Percentiles rank a stretch among this genome's conserved stretches.
These are phyloP conservation scores for Tupaia chinensis DNA, from an alignment of 2,113 vertebrate genomes.

Conservation along the genomic window DNA sequence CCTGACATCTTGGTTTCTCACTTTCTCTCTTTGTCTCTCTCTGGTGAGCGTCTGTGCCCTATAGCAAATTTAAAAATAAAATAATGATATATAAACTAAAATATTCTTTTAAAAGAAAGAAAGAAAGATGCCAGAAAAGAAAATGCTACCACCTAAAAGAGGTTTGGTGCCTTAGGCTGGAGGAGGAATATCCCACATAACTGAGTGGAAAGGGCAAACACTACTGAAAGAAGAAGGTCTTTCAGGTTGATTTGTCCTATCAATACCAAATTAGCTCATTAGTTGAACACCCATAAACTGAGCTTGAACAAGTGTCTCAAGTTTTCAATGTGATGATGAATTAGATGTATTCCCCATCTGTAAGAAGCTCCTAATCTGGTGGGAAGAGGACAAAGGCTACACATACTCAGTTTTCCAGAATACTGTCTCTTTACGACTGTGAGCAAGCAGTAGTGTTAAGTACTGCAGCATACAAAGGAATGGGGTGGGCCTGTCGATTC, in stretches of 20 bases:
- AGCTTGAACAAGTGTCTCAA: background rate
- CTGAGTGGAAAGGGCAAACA: background rate
- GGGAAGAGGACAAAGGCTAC: background rate
- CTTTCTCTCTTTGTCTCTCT: too few species aligned
- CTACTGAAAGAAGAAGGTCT: background rate
- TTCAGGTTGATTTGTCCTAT: background rate
- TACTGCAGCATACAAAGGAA: background rate
- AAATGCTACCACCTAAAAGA: constrained; percentile 4
- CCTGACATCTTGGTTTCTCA: too few species aligned
- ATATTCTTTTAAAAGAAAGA: too few species aligned
- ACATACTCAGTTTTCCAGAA: background rate
- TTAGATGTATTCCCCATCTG: background rate
- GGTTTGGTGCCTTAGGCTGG: background rate
- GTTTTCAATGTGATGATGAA: background rate
- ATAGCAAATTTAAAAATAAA: too few species aligned
- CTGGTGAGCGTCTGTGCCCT: too few species aligned
- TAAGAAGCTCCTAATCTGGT: background rate
- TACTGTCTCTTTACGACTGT: background rate
- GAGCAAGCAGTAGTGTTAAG: background rate
- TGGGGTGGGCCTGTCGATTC: too few species aligned
- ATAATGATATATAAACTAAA: too few species aligned
- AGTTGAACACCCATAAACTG: background rate
- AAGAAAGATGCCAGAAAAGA: background rate
- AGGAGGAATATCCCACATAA: constrained; percentile 31
- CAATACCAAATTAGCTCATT: background rate